phyloP scores from a whole-genome alignment of 2,113 vertebrate genomes.

The Triplophysa siluroides region DNA sequence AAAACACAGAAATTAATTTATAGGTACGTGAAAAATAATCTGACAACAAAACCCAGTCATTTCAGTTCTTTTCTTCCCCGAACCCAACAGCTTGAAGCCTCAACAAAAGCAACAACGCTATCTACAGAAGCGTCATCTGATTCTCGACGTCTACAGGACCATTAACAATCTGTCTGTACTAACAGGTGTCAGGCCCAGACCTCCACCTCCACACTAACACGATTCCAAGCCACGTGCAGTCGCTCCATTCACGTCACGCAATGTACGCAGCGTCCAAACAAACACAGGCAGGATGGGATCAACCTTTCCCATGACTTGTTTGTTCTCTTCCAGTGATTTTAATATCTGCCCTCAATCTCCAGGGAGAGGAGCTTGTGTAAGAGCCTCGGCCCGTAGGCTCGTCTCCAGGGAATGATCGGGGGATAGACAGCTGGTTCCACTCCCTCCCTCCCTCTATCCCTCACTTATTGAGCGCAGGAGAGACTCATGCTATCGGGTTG shows the following conservation, averaged over 20 bases:
- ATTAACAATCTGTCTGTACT: slow-evolving; percentile 39
- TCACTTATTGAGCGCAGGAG: slow-evolving; percentile 26
- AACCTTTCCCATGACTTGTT: slow-evolving; percentile 60
- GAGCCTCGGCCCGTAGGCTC: slow-evolving; percentile 50
- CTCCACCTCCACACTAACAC: slow-evolving; percentile 9
- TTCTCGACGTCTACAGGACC: background rate
- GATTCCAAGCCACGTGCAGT: background rate
- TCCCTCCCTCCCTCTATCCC: slow-evolving; percentile 19
- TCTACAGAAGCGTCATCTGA: background rate
- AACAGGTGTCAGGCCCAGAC: slow-evolving; percentile 46
- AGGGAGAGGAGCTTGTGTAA: slow-evolving; percentile 51
- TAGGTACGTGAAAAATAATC: background rate
- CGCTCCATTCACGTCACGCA: slow-evolving; percentile 40
- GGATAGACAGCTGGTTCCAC: slow-evolving; percentile 68
- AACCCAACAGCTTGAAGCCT: background rate
- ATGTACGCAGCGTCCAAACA: slow-evolving; percentile 36
- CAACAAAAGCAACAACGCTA: background rate
- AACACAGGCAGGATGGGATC: background rate
- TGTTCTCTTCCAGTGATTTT: slow-evolving; percentile 44
- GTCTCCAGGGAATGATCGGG: slow-evolving; percentile 56
- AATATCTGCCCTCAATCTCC: slow-evolving; percentile 46
- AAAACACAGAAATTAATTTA: no score
- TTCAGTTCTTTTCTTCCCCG: background rate
- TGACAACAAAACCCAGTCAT: background rate
- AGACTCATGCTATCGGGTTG: slow-evolving; percentile 52